These are phyloP conservation scores for Emys orbicularis DNA, from an alignment of 2,797 vertebrate species.

Conservation along the genomic window DNA sequence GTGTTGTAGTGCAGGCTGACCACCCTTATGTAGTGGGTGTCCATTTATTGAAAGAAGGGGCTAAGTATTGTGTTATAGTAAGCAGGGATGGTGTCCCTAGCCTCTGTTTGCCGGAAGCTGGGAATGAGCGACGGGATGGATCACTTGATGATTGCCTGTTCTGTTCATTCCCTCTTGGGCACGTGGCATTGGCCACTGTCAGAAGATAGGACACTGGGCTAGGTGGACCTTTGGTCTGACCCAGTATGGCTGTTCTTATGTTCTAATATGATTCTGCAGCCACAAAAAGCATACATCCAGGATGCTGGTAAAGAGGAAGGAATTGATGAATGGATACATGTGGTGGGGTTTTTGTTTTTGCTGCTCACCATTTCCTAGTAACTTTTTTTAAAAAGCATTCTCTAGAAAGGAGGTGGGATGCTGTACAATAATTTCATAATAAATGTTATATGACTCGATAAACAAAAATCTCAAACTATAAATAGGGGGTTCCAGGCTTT, in stretches of 20 bases:
- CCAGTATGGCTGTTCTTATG: too few relatives aligned
- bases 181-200: too few relatives aligned
- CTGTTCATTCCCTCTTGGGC: too few relatives aligned
- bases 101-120: too few relatives aligned
- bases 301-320: background rate
- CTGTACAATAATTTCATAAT: background rate
- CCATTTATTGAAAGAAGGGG: background rate
- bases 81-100: too few relatives aligned
- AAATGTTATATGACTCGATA: background rate
- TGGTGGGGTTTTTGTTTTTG: accelerated
- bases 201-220: too few relatives aligned
- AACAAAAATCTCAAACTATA: background rate
- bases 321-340: background rate
- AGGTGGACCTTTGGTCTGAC: too few relatives aligned
- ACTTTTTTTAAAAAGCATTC: background rate
- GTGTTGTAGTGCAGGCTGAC: background rate
- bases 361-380: background rate
- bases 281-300: background rate
- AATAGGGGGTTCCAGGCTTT: background rate
- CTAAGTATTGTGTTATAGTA: too few relatives aligned
- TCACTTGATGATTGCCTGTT: too few relatives aligned
- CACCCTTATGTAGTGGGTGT: background rate
- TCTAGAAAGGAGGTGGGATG: background rate
- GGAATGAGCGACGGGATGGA: too few relatives aligned
- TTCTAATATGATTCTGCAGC: background rate